These are phyloP conservation scores for Limnephilus rhombicus DNA, from an alignment of 2,888 invertebrate genomes.

Conservation along the genomic window DNA sequence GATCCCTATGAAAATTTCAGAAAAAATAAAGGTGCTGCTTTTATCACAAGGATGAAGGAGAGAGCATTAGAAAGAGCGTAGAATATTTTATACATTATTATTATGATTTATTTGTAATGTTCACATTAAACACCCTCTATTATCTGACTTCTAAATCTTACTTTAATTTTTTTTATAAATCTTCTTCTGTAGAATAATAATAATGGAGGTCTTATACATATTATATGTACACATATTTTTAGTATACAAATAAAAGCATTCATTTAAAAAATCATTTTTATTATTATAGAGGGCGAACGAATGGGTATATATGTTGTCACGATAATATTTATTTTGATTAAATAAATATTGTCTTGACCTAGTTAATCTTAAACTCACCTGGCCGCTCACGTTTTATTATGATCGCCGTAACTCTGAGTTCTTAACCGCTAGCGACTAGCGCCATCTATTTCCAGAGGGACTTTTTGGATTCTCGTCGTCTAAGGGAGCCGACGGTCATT, in stretches of 20 bases:
- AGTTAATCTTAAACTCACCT: too few relatives aligned
- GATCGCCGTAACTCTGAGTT: too few relatives aligned
- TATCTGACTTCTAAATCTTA: not conserved
- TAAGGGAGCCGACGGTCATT: too few relatives aligned
- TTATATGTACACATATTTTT: not conserved
- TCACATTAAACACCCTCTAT: not conserved
- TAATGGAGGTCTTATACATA: not conserved
- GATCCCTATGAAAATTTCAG: constrained; percentile 98
- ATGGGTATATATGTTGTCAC: too few relatives aligned
- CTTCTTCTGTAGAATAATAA: not conserved
- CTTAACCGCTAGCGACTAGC: too few relatives aligned
- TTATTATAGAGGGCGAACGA: not conserved
- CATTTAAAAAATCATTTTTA: not conserved
- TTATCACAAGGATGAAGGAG: constrained; percentile 95
- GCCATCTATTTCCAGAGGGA: too few relatives aligned
- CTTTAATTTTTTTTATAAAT: not conserved
- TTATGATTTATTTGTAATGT: not conserved
- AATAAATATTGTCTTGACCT: too few relatives aligned
- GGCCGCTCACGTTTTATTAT: too few relatives aligned
- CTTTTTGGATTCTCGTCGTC: too few relatives aligned
- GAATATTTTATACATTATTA: constrained; percentile 67
- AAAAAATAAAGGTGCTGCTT: constrained; percentile 96
- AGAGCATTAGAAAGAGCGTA: constrained; percentile 86
- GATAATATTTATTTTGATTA: too few relatives aligned
- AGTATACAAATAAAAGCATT: not conserved